A percentile compares a stretch with the other conserved stretches of the same genome.
phyloP scores from a whole-genome alignment of 2,888 invertebrate genomes.

The Drosophila falleni region DNA sequence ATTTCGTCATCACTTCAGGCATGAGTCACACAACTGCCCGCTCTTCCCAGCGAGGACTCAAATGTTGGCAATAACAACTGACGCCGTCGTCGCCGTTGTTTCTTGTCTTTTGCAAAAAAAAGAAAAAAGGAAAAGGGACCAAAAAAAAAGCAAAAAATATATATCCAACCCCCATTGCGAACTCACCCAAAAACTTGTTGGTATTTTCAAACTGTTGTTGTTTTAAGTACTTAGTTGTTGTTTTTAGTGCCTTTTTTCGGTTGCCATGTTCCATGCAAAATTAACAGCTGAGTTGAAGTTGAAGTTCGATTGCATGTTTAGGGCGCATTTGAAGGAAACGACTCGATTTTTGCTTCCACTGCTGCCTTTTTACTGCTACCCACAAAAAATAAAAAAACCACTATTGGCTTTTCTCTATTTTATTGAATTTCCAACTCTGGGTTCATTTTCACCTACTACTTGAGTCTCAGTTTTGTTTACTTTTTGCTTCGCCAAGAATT shows the following conservation, averaged over 20 bases:
- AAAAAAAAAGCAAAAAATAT: not conserved
- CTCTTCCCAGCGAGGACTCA: slow-evolving; percentile 36
- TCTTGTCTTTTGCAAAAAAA: slow-evolving; percentile 37
- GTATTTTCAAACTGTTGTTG: slow-evolving; percentile 22
- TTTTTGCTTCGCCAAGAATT: slow-evolving; percentile 19
- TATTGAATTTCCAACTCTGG: slow-evolving; percentile 54
- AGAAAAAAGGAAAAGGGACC: not conserved
- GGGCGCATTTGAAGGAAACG: slow-evolving; percentile 45
- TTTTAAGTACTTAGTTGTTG: slow-evolving; percentile 17
- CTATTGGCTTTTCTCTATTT: slow-evolving; percentile 21
- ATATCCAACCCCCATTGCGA: slow-evolving; percentile 40
- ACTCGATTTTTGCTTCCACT: slow-evolving; percentile 10
- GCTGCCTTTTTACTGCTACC: slow-evolving; percentile 18
- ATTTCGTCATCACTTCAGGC: slow-evolving; percentile 67
- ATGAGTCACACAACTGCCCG: slow-evolving; percentile 58
- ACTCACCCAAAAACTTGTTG: slow-evolving; percentile 55
- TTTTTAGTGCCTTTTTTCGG: slow-evolving; percentile 20
- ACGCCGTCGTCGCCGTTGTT: slow-evolving; percentile 54
- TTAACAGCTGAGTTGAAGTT: slow-evolving; percentile 59
- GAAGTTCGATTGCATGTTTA: slow-evolving; percentile 69
- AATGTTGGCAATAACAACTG: slow-evolving; percentile 73
- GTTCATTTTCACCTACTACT: slow-evolving; percentile 49
- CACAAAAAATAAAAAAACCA: slow-evolving; percentile 10
- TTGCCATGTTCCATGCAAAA: slow-evolving; percentile 58
- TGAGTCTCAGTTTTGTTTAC: slow-evolving; percentile 41